Evolutionary conservation across 1,140 invertebrate species (phyloP).

Genomic region (Alviniconcha marisindica): DNA sequence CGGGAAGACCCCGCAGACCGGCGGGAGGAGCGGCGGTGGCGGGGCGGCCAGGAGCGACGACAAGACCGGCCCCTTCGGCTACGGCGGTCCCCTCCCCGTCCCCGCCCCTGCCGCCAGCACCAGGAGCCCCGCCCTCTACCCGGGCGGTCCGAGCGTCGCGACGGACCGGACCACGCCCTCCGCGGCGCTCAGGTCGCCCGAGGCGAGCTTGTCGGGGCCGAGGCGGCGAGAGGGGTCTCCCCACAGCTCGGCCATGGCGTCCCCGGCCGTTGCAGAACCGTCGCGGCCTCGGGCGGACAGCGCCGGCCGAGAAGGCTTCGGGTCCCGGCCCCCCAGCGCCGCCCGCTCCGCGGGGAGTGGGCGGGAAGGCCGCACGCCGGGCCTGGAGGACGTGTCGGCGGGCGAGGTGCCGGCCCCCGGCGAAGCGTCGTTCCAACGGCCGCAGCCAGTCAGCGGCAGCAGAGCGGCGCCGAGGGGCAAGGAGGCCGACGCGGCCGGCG

Average conservation of each 20-base stretch:
- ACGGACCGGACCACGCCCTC: neutral
- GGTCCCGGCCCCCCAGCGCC: slow-evolving; percentile 10
- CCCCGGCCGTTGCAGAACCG: neutral
- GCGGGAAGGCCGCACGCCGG: neutral
- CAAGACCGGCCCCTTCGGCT: neutral
- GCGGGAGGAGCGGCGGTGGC: neutral
- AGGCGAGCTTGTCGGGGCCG: neutral
- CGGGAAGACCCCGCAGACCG: neutral
- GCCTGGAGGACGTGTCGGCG: neutral
- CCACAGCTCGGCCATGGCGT: neutral
- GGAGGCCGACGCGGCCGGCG: neutral
- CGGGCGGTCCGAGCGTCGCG: neutral
- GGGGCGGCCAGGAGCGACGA: neutral
- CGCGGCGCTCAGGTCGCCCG: neutral
- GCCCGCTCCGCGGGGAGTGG: neutral
- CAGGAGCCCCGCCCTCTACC: neutral
- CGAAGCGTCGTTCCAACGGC: slow-evolving; percentile 14
- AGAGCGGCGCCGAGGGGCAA: neutral
- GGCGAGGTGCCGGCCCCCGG: neutral
- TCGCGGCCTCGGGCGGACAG: neutral
- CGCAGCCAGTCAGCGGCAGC: neutral
- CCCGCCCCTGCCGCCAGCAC: neutral
- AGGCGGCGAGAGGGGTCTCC: neutral
- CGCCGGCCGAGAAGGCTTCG: neutral
- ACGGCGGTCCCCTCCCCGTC: neutral